Conservation (phyloP, 2,797 vertebrate genomes). For the Eleutherodactylus coqui region DNA sequence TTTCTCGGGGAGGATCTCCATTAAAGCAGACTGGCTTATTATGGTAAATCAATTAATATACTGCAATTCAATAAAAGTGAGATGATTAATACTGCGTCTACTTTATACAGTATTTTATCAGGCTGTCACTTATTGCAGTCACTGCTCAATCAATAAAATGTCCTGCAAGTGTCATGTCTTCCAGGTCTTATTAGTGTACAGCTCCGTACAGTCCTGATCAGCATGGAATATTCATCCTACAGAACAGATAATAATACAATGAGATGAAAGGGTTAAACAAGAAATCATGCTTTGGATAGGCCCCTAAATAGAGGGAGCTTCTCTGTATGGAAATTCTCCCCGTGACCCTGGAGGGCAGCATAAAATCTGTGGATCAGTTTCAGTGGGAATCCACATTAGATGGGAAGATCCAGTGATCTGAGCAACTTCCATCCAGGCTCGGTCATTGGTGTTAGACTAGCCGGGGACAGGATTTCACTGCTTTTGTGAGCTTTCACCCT, state of each 20-base stretch:
- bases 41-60: conserved; percentile 54
- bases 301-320: too few species aligned
- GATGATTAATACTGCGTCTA: conserved; percentile 33
- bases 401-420: too few species aligned
- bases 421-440: too few species aligned
- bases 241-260: background rate
- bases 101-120: conserved; percentile 33
- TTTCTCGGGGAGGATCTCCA: conserved; percentile 20
- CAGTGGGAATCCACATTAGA: too few species aligned
- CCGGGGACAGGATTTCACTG: too few species aligned
- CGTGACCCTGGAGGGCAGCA: too few species aligned
- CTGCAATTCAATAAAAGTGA: conserved; percentile 39
- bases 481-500: too few species aligned
- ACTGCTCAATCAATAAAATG: conserved; percentile 1
- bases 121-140: background rate
- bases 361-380: too few species aligned
- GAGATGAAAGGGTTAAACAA: background rate
- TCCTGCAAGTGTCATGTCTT: background rate
- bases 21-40: conserved; percentile 35
- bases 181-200: background rate
- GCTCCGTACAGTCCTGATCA: background rate
- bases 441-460: too few species aligned
- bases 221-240: background rate
- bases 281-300: too few species aligned
- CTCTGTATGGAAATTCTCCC: too few species aligned